Evolutionary conservation across 2,113 vertebrate species (phyloP).

Genomic region (Trogon melanurus): DNA sequence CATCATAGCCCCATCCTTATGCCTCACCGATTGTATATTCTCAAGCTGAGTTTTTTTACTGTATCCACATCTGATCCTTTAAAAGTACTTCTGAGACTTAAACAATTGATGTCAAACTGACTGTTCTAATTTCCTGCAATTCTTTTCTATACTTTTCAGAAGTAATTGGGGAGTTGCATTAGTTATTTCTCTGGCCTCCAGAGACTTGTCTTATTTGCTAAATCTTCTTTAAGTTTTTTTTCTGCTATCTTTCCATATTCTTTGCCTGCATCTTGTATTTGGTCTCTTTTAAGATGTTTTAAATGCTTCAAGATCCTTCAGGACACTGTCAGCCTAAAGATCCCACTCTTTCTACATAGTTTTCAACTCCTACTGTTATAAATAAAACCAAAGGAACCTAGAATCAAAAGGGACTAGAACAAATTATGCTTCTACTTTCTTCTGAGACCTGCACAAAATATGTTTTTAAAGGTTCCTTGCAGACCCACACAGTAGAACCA

Average conservation of each 20-base stretch:
- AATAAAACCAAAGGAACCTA: neutral
- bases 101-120: conserved; percentile 64
- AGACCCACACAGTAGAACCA: neutral
- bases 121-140: conserved; percentile 70
- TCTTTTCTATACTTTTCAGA: conserved; percentile 65
- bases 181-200: conserved; percentile 23
- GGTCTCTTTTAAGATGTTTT: neutral
- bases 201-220: neutral
- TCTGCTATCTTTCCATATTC: neutral
- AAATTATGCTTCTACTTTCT: neutral
- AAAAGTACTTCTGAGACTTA: conserved; percentile 68
- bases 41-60: conserved; percentile 69
- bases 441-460: neutral
- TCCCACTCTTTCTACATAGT: neutral
- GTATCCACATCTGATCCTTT: conserved; percentile 65
- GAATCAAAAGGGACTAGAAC: neutral
- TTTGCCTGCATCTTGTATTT: neutral
- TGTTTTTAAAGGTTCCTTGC: neutral
- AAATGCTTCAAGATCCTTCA: neutral
- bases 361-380: neutral
- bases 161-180: conserved; percentile 66
- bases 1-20: conserved; percentile 32
- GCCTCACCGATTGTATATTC: conserved; percentile 58
- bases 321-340: neutral
- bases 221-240: conserved; percentile 41